Conservation (phyloP, 1,140 invertebrate species). For the Probaryconus sp. region DNA sequence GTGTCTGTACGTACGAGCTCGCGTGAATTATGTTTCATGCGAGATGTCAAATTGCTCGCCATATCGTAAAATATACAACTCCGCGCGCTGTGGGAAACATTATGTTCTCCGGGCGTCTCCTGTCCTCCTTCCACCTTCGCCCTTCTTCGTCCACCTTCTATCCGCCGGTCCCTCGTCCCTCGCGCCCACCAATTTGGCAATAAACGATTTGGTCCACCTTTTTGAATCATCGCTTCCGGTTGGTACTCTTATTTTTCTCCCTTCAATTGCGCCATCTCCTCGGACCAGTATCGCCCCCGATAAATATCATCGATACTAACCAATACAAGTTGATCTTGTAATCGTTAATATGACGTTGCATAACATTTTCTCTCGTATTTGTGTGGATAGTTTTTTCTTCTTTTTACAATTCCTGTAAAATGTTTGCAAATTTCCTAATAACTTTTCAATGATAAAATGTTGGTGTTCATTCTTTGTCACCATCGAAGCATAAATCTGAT, state of each 20-base stretch:
- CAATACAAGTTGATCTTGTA: no score
- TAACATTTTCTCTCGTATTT: no score
- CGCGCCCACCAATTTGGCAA: constrained; percentile 56
- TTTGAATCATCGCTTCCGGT: constrained; percentile 60
- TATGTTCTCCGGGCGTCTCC: constrained; percentile 71
- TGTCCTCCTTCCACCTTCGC: constrained; percentile 44
- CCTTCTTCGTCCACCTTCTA: constrained; percentile 36
- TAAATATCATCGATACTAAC: no score
- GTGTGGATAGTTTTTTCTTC: no score
- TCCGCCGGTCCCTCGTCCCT: constrained; percentile 29
- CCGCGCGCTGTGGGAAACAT: constrained; percentile 78
- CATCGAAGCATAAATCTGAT: constrained; percentile 44
- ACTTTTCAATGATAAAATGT: not conserved
- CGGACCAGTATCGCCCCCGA: constrained; percentile 11
- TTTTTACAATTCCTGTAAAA: not conserved
- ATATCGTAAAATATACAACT: constrained; percentile 80
- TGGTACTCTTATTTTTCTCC: constrained; percentile 31
- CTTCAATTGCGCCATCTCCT: constrained; percentile 9
- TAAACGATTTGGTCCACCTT: constrained; percentile 60
- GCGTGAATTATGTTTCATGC: constrained; percentile 79
- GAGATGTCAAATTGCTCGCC: constrained; percentile 79
- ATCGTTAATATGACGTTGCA: no score
- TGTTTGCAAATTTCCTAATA: not conserved
- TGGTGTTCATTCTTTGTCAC: constrained; percentile 10
- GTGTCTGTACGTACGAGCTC: constrained; percentile 55